Evolutionary conservation across 2,888 invertebrate genomes (phyloP).

Genomic region (Gandaritis pyraliata): DNA sequence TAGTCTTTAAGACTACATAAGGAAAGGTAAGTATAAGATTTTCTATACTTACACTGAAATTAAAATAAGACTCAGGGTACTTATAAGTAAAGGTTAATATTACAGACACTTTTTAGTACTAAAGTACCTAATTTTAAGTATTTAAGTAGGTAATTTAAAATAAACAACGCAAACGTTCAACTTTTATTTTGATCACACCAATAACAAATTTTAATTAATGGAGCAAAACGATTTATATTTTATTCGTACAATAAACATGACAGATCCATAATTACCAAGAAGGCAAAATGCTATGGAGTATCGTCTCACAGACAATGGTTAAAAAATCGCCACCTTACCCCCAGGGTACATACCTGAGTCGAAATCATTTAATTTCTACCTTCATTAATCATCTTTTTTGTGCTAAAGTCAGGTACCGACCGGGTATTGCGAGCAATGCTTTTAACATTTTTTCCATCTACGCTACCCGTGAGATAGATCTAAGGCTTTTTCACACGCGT

Average conservation of each 20-base stretch:
- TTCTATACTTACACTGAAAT: too few relatives aligned
- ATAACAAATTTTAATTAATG: conserved; percentile 25
- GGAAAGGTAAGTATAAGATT: too few relatives aligned
- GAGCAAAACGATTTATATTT: conserved; percentile 28
- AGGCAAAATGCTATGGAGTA: conserved; percentile 12
- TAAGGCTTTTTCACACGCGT: conserved; percentile 26
- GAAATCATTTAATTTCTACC: conserved; percentile 75
- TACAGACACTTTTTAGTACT: too few relatives aligned
- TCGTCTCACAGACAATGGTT: conserved; percentile 42
- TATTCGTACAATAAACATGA: conserved; percentile 26
- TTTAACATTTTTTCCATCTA: conserved; percentile 58
- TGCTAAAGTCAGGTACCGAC: conserved; percentile 64
- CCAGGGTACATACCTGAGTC: conserved; percentile 60
- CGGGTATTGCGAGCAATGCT: conserved; percentile 66
- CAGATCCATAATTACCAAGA: conserved; percentile 32
- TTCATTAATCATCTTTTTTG: conserved; percentile 82
- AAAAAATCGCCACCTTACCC: conserved; percentile 66
- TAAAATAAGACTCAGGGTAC: too few relatives aligned
- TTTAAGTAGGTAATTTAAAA: background rate
- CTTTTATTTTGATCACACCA: conserved; percentile 5
- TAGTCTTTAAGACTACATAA: too few relatives aligned
- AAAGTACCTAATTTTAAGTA: too few relatives aligned
- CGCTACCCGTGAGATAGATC: conserved; percentile 42
- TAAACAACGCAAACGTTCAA: background rate
- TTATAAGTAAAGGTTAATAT: too few relatives aligned